These are phyloP conservation scores for Venturia canescens DNA, from an alignment of 1,140 invertebrate genomes.

Conservation along the genomic window DNA sequence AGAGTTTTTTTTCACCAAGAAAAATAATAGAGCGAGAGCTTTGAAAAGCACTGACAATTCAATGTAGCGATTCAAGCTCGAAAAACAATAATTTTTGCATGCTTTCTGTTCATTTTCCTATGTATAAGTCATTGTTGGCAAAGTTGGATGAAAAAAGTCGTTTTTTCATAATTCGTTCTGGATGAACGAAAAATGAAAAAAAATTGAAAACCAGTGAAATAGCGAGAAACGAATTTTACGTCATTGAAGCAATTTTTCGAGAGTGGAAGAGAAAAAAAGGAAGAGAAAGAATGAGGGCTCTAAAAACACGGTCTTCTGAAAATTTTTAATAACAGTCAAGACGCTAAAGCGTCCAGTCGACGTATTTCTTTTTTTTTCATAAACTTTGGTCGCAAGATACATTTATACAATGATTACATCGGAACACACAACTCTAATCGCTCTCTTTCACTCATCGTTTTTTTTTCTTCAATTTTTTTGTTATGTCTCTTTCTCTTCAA, in stretches of 20 bases:
- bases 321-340: too few species aligned
- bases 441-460: background rate
- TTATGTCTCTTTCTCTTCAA: background rate
- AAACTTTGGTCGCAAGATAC: background rate
- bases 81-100: background rate
- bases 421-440: conserved; percentile 18
- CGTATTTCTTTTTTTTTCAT: too few species aligned
- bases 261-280: conserved; percentile 5
- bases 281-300: conserved; percentile 4
- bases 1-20: conserved; percentile 27
- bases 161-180: too few species aligned
- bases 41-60: background rate
- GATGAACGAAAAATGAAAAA: too few species aligned
- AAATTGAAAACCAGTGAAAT: too few species aligned
- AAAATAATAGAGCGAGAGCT: background rate
- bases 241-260: too few species aligned
- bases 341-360: too few species aligned
- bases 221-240: too few species aligned
- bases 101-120: background rate
- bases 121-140: background rate
- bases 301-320: background rate
- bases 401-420: conserved; percentile 29
- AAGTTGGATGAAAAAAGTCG: too few species aligned
- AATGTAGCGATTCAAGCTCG: conserved; percentile 6
- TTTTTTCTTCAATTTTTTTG: conserved; percentile 5